Conservation (phyloP, 2,888 invertebrate genomes). For the Mellilla xanthometata region DNA sequence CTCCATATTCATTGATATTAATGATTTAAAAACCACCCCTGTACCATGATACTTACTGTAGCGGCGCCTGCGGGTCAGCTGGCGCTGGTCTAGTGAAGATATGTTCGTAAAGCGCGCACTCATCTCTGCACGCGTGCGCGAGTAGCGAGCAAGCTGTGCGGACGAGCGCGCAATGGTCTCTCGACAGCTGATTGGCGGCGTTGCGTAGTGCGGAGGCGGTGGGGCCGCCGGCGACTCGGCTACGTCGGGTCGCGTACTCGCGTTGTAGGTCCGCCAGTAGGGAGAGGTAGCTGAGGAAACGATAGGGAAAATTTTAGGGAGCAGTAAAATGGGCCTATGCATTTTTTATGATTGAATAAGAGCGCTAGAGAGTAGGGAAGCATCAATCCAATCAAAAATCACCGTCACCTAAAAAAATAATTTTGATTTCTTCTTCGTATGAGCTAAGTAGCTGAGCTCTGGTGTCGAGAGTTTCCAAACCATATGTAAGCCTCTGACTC, state of each 20-base stretch:
- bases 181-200: constrained; percentile 85
- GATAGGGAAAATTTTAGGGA: no score
- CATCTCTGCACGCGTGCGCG: constrained; percentile 97
- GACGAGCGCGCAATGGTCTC: constrained; percentile 91
- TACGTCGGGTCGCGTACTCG: constrained; percentile 90
- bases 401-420: no score
- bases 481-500: no score
- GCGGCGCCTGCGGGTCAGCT: constrained; percentile 83
- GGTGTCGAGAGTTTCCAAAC: no score
- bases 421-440: no score
- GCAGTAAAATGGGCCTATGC: no score
- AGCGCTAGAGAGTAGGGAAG: no score
- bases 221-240: constrained; percentile 86
- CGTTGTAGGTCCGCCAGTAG: constrained; percentile 91
- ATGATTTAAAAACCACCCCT: no score
- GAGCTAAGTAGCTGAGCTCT: no score
- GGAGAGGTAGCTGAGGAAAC: constrained; percentile 83
- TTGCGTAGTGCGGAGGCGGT: constrained; percentile 88
- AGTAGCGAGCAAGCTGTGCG: constrained; percentile 95
- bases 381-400: no score
- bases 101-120: constrained; percentile 94
- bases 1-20: no score
- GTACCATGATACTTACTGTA: constrained; percentile 86
- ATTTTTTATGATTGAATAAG: no score
- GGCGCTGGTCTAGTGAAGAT: constrained; percentile 89